A percentile compares a stretch with the other conserved stretches of the same genome.
These are phyloP conservation scores for Caenorhabditis imperialis DNA, from an alignment of 2,888 invertebrate species.

Conservation along the genomic window DNA sequence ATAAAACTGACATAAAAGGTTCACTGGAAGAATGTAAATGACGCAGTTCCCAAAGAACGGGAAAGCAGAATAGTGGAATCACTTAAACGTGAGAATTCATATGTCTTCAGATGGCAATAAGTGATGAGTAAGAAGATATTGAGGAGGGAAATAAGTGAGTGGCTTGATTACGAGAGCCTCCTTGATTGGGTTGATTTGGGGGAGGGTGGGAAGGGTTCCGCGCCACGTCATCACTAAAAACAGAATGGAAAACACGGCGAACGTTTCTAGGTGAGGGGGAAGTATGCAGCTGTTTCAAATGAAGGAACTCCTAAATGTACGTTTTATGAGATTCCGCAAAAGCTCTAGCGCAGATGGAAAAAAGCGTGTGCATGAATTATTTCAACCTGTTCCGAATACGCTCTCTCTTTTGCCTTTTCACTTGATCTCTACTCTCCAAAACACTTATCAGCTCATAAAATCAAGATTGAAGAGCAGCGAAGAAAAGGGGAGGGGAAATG, in stretches of 20 bases:
- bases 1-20: background rate
- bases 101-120: background rate
- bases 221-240: too few species aligned
- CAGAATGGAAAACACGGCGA: too few species aligned
- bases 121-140: conserved; percentile 40
- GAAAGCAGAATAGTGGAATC: background rate
- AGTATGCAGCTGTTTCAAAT: too few species aligned
- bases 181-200: too few species aligned
- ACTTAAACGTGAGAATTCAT: conserved; percentile 13
- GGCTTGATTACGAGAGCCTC: conserved; percentile 27
- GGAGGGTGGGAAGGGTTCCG: too few species aligned
- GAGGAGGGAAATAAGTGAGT: conserved; percentile 22
- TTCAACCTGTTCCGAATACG: conserved; percentile 20
- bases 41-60: background rate
- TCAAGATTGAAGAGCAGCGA: conserved; percentile 8
- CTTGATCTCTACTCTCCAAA: conserved; percentile 20
- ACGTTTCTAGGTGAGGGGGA: too few species aligned
- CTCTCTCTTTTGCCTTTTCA: background rate
- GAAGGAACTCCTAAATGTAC: conserved; percentile 12
- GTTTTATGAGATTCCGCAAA: too few species aligned
- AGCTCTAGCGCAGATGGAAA: conserved; percentile 17
- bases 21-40: conserved; percentile 1
- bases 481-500: conserved; percentile 4
- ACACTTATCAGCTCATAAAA: background rate
- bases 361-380: conserved; percentile 47